Percentiles rank a stretch among this genome's conserved stretches.
Conservation (phyloP, 2,113 vertebrate genomes). For the Synodontis membranacea region DNA sequence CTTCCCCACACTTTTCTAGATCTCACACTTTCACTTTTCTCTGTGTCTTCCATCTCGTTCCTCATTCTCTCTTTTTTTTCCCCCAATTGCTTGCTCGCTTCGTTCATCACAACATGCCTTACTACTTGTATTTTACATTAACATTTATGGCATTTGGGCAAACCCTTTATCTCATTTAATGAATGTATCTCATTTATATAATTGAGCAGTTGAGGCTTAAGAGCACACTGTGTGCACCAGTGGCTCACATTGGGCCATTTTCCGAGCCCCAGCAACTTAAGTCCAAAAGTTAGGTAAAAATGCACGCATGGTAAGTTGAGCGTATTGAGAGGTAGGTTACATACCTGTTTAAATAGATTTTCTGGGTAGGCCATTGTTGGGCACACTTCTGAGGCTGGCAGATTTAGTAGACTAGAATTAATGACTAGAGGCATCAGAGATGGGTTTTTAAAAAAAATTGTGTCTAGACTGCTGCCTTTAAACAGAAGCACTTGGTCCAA, state of each 20-base stretch:
- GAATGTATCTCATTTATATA: background rate
- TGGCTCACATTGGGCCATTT: background rate
- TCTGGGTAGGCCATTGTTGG: background rate
- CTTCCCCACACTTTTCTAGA: background rate
- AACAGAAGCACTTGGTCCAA: background rate
- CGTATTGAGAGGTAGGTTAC: background rate
- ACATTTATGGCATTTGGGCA: background rate
- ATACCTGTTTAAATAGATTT: background rate
- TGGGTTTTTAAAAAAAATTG: background rate
- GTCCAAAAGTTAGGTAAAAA: background rate
- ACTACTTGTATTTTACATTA: background rate
- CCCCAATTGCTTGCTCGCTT: conserved; percentile 8
- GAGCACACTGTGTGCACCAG: background rate
- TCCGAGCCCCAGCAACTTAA: background rate
- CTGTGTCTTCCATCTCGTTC: background rate
- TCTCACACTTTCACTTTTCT: conserved; percentile 11
- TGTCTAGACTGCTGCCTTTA: background rate
- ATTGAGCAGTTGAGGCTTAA: background rate
- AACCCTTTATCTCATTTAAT: background rate
- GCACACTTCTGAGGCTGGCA: background rate
- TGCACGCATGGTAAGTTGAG: background rate
- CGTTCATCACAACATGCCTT: background rate
- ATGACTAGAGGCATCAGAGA: background rate
- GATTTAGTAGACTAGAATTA: no score
- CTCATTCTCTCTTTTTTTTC: conserved; percentile 24